Evolutionary conservation across 2,797 vertebrate species (phyloP), one percentile per base, ranked within the genome.

Genomic region (Micromesistius poutassou): DNA sequence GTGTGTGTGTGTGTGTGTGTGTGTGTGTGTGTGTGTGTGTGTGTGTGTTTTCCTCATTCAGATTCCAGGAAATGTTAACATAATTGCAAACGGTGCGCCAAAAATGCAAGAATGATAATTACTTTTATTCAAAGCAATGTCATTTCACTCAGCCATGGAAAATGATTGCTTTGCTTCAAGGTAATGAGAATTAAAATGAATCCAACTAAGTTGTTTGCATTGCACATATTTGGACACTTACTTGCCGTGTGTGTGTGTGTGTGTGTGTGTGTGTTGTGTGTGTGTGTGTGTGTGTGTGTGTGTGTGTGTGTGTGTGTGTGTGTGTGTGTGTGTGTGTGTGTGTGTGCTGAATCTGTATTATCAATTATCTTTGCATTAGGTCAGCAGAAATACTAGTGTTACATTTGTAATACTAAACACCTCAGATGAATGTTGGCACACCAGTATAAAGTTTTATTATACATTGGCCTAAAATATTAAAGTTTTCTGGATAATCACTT

Each of bases 121-220:
- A 87, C 87, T 91, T 90, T 92, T 91, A 89, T 90, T 91, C 85
- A 85, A 85, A 86, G 83, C 86, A 77, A 82, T 80, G 36, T 76
- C 22, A 46, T 50, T 77, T 36, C 78, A 46, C 79, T 30, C 42
- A 50, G 78, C 82, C 81, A 80, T 79, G 87, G 35, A 84, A 88
- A 87, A 88, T 87, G 77, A 92, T 92, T 87, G 85, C 87, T 90
- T 90, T 85, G 89, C 93, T 92, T 88, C 82, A 81, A 93, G 91
- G 91, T 90, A 90, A 89, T 87, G 83, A 88, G 82, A 91, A 91
- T 89, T 86, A 76, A 91, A 91, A 91, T 88, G 36, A 90, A 88
- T 90, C 85, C 77, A 88, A 81, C 84, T 85, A 85, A 89, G 83
- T 91, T 90, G 87, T 92, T 93, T 91, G 89, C 85, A 84, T 87